A percentile compares a stretch with the other conserved stretches of the same genome.
Evolutionary conservation across 2,888 invertebrate genomes (phyloP).

Genomic region (Apamea monoglypha): DNA sequence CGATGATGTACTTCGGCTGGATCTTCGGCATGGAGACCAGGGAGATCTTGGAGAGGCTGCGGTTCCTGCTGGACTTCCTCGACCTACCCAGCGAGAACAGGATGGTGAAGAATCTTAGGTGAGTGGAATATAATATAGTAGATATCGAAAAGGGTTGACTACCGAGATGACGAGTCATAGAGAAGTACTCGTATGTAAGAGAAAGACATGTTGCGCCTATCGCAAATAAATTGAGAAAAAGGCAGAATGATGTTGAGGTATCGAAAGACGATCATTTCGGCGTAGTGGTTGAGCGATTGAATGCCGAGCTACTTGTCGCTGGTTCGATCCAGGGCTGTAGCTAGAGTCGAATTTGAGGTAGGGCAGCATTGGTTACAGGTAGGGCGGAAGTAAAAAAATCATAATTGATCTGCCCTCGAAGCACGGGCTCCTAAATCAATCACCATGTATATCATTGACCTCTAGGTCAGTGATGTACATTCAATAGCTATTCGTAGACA

Average conservation of each 20-base stretch:
- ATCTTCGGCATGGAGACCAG: constrained; percentile 97
- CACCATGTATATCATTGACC: too few relatives aligned
- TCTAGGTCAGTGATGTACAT: too few relatives aligned
- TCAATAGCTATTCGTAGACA: too few relatives aligned
- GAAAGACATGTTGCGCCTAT: not conserved
- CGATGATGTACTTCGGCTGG: constrained; percentile 99
- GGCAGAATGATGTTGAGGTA: too few relatives aligned
- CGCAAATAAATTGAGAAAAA: not conserved
- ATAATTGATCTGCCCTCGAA: too few relatives aligned
- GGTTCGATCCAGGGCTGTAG: too few relatives aligned
- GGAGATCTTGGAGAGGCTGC: constrained; percentile 95
- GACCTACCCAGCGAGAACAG: constrained; percentile 96
- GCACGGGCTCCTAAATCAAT: too few relatives aligned
- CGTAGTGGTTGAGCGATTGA: not conserved
- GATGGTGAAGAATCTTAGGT: constrained; percentile 90
- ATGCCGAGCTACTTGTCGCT: too few relatives aligned
- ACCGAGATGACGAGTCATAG: not conserved
- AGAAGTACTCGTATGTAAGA: not conserved
- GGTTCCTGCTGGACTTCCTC: constrained; percentile 96
- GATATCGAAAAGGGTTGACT: not conserved
- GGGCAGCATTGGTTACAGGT: too few relatives aligned
- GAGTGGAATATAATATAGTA: constrained; percentile 47
- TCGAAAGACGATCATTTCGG: not conserved
- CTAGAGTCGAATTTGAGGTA: too few relatives aligned
- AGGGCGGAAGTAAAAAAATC: too few relatives aligned